A percentile compares a stretch with the other conserved stretches of the same genome.
Conservation (phyloP, 1,140 invertebrate species). For the Eubasilissa regina region DNA sequence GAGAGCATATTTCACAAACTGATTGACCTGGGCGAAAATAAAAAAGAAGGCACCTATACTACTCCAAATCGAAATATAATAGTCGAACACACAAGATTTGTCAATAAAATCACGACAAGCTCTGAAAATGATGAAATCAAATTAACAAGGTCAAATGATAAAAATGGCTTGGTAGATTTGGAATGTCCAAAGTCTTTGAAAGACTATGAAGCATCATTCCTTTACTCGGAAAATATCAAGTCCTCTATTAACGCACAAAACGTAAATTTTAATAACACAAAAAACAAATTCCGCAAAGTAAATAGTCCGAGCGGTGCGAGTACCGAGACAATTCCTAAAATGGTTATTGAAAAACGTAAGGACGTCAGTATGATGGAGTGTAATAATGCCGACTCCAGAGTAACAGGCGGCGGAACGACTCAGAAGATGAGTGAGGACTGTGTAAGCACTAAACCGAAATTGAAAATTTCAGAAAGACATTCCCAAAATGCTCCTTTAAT, state of each 20-base stretch:
- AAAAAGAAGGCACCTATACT: slow-evolving; percentile 36
- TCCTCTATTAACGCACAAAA: slow-evolving; percentile 14
- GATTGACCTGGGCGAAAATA: slow-evolving; percentile 42
- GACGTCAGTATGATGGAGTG: slow-evolving; percentile 50
- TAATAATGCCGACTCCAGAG: slow-evolving; percentile 68
- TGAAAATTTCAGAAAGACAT: slow-evolving; percentile 36
- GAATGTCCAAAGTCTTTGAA: slow-evolving; percentile 18
- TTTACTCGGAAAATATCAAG: slow-evolving; percentile 45
- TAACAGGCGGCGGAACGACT: slow-evolving; percentile 67
- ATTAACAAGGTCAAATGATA: neutral
- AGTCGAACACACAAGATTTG: neutral
- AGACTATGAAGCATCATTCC: slow-evolving; percentile 42
- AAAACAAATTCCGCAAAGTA: neutral
- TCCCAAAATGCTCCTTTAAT: slow-evolving; percentile 8
- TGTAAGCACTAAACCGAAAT: slow-evolving; percentile 5
- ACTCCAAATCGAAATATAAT: slow-evolving; percentile 17
- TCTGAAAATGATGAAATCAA: neutral
- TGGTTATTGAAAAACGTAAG: slow-evolving; percentile 14
- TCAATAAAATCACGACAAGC: slow-evolving; percentile 8
- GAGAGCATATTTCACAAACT: slow-evolving; percentile 44
- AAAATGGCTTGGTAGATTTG: neutral
- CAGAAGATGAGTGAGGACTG: slow-evolving; percentile 58
- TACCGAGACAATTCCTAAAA: neutral
- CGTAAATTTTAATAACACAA: neutral
- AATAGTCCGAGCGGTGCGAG: neutral